Evolutionary conservation across 1,140 invertebrate species (phyloP), one percentile per base, ranked within the genome.

Genomic region (Drosophila persimilis): DNA sequence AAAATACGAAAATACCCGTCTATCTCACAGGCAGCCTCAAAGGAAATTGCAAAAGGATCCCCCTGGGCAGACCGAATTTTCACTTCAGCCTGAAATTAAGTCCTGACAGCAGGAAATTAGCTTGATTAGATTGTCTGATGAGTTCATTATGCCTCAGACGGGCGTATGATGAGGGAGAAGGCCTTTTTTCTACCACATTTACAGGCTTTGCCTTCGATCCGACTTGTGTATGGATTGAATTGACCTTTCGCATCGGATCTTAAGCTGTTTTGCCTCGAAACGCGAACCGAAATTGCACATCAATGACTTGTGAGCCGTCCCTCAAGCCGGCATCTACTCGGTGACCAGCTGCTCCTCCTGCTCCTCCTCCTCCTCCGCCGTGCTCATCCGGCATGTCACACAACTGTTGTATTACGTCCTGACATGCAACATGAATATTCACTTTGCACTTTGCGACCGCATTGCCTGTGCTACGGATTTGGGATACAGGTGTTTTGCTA

Each of bases 351-450:
- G 73, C 41, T 57, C 20, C 54, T 15, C 15, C 15, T n/a, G n/a
- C n/a, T 0, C 15, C 15, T 15, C 15, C 15, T 15, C 15, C 15
- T 15, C 15, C 15, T 15, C 15, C 15, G 15, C 15, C 67, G 22
- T 64, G 70, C 57, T 56, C 59, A 63, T 63, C 47, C 62, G 64
- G 62, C 71, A 71, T 71, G 66, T 67, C 70, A 56, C 77, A 85
- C 81, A 83, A 88, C 88, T 88, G 83, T 86, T 88, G 84, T 88
- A 89, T 83, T 88, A 79, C 75, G 67, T 70, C 69, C 78, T 88
- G 83, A 88, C 83, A 88, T 79, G 83, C 83, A 88, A 88, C 83
- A 88, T 88, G 83, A 88, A 88, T 88, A 88, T 88, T 88, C 83
- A 88, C 83, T 88, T 88, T 88, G 83, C 83, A 86, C 77, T 88